phyloP scores from a whole-genome alignment of 1,140 invertebrate genomes.

The Calephelis nemesis region DNA sequence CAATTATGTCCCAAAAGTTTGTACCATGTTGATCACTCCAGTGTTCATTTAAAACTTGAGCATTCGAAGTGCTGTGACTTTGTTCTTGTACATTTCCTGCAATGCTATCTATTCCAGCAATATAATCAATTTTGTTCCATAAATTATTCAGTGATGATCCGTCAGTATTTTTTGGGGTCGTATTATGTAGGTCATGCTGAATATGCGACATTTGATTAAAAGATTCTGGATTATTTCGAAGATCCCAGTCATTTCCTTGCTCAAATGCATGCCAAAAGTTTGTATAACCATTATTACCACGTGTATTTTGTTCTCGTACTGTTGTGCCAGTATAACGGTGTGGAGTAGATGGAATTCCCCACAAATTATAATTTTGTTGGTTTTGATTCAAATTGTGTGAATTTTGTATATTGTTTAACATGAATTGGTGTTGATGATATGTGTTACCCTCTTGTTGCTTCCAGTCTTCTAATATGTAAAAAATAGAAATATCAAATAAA shows the following conservation, averaged over 20 bases:
- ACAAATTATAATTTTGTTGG: not conserved
- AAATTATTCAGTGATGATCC: conserved; percentile 3
- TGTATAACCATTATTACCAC: not conserved
- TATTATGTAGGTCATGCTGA: not conserved
- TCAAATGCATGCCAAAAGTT: not conserved
- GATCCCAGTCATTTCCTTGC: not conserved
- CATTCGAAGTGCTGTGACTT: not conserved
- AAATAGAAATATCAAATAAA: conserved; percentile 1
- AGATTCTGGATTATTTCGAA: not conserved
- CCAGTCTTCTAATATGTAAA: conserved; percentile 5
- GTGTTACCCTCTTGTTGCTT: conserved; percentile 8
- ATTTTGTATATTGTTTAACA: not conserved
- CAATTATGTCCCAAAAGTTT: conserved; percentile 1
- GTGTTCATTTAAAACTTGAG: not conserved
- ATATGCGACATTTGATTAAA: not conserved
- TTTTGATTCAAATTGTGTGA: not conserved
- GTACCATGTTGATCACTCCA: conserved; percentile 1
- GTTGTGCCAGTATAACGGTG: not conserved
- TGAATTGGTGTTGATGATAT: conserved; percentile 1
- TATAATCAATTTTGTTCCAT: conserved; percentile 25
- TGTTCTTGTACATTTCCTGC: not conserved
- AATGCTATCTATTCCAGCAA: conserved; percentile 24
- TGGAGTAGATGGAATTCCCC: not conserved
- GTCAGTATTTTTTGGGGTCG: not conserved
- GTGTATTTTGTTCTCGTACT: not conserved